A percentile compares a stretch with the other conserved stretches of the same genome.
Conservation (phyloP, 2,113 vertebrate species). For the Trogon melanurus region DNA sequence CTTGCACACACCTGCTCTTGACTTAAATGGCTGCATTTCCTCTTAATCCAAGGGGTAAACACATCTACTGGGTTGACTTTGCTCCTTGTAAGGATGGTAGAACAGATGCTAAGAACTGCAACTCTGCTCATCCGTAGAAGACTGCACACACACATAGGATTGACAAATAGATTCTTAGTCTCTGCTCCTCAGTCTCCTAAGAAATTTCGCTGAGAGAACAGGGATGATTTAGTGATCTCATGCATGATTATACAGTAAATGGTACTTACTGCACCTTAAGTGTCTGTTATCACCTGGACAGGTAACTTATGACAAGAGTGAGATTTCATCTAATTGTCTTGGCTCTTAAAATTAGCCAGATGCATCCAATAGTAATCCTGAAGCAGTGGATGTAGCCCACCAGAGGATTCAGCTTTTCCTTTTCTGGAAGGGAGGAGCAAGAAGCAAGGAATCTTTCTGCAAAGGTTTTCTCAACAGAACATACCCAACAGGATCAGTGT, state of each 20-base stretch:
- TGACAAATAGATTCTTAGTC: neutral
- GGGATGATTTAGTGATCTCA: neutral
- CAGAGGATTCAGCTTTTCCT: neutral
- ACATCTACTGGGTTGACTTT: neutral
- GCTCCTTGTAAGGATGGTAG: neutral
- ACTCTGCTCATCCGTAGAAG: neutral
- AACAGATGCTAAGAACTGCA: neutral
- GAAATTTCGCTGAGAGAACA: neutral
- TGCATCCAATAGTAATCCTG: neutral
- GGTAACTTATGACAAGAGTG: neutral
- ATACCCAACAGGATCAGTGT: neutral
- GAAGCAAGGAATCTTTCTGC: neutral
- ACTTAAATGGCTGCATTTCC: neutral
- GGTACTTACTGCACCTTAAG: neutral
- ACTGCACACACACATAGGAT: fast-evolving
- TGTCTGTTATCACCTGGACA: neutral
- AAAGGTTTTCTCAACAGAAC: neutral
- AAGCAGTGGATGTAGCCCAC: neutral
- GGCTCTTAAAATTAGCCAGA: neutral
- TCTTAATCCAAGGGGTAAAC: neutral
- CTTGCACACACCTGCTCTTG: neutral
- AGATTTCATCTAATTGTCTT: neutral
- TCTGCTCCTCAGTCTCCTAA: neutral
- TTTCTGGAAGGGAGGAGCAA: neutral
- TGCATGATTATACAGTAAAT: neutral